Base-by-base conservation (phyloP, 2,888 invertebrate species). In the Drosophila birchii region DNA sequence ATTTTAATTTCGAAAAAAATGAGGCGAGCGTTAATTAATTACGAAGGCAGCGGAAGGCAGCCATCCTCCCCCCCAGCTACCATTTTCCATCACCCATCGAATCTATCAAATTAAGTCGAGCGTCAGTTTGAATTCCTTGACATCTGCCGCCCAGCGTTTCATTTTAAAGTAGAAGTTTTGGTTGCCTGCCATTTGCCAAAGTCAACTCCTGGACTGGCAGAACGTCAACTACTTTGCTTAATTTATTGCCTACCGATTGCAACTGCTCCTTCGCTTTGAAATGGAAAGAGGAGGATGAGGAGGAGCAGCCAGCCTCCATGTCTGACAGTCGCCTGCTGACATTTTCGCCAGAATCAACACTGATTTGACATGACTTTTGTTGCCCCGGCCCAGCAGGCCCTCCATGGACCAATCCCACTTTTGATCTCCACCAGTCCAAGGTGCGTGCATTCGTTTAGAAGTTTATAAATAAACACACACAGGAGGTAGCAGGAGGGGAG, bases 21-120 rank as follows among this genome's bases (percentile, higher is more conserved):
- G 51, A 53, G 53, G 41, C 26, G 20, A 57, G 53, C 56, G 36
- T 71, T 78, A 84, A 79, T 81, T 77, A 81, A 78, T 80, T 77
- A 47, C 69, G 68, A 63, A 57, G 62, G 36, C 16, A 43, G 60
- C 23, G 18, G 18, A 18, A 29, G 44, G n/a, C 45, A 32, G 23
- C 32, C 44, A 2, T 2, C 45, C 26, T 29, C 29, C 29, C 12
- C 16, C 67, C 9, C 53, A 64, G 72, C 78, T 1, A 7, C 29
- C 29, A 80, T 80, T 78, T 78, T 80, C 75, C 74, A 79, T 80
- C 78, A 76, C 80, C 75, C 74, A 80, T 80, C 78, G 81, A 90
- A 90, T 91, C 81, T 86, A 89, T 90, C 90, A 90, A 91, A 89
- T 73, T 75, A 85, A 88, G 78, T 89, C 78, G 89, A 85, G 90